These are phyloP conservation scores for Crotalus helleri DNA, from an alignment of 2,113 vertebrate genomes.

Conservation along the genomic window DNA sequence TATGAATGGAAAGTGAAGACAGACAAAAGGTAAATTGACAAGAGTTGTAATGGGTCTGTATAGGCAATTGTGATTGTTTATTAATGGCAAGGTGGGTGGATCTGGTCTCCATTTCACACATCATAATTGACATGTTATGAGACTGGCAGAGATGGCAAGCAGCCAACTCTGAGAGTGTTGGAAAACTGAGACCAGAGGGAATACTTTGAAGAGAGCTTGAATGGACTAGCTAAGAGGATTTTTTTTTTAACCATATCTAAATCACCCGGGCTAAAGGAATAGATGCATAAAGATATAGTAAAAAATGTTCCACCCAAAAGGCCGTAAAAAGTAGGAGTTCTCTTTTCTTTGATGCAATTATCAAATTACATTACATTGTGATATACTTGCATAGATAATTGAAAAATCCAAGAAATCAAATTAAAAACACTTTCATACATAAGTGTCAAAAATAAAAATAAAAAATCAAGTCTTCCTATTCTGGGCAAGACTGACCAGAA, in stretches of 20 bases:
- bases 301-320: neutral
- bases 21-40: neutral
- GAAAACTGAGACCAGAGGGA: neutral
- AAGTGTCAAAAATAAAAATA: neutral
- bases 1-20: neutral
- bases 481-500: neutral
- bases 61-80: neutral
- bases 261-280: too few relatives aligned
- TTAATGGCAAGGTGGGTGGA: neutral
- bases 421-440: neutral
- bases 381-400: neutral
- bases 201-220: neutral
- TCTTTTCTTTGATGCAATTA: neutral
- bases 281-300: neutral
- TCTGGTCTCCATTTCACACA: neutral
- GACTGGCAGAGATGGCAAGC: neutral
- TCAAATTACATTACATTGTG: neutral
- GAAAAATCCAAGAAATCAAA: neutral
- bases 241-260: neutral
- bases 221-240: neutral
- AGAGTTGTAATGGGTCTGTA: neutral
- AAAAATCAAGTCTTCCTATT: neutral
- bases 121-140: slow-evolving; percentile 3
- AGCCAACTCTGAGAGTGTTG: neutral
- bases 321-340: neutral